Percentiles rank a stretch among this genome's conserved stretches.
phyloP scores from a whole-genome alignment of 2,888 invertebrate genomes.

The Ectemnius cavifrons region DNA sequence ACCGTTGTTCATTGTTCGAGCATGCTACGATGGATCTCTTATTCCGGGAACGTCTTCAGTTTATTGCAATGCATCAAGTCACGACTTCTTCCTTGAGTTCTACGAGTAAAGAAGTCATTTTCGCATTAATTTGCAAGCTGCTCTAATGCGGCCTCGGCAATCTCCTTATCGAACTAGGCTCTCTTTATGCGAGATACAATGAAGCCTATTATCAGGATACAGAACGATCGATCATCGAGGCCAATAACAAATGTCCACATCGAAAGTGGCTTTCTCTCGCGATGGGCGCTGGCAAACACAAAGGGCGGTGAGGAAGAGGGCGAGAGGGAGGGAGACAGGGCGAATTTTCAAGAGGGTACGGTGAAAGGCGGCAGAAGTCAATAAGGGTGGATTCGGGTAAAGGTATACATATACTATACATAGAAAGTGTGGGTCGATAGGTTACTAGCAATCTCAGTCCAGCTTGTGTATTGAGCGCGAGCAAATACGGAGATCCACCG shows the following conservation, averaged over 20 bases:
- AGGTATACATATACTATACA: constrained; percentile 11
- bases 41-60: no score
- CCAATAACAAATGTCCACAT: constrained; percentile 54
- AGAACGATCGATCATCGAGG: constrained; percentile 59
- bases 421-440: constrained; percentile 18
- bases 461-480: constrained; percentile 43
- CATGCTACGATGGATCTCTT: no score
- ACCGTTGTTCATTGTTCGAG: no score
- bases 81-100: background rate
- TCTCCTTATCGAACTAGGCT: constrained; percentile 32
- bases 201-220: constrained; percentile 51
- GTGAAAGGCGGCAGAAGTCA: constrained; percentile 51
- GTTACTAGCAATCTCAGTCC: constrained; percentile 21
- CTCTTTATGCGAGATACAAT: constrained; percentile 36
- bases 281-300: constrained; percentile 53
- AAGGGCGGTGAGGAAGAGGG: constrained; percentile 27
- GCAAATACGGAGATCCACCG: constrained; percentile 56
- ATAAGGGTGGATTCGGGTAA: constrained; percentile 33
- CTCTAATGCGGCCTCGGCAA: background rate
- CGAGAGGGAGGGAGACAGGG: constrained; percentile 20
- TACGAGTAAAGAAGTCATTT: background rate
- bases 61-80: no score
- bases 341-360: constrained; percentile 63
- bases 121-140: constrained; percentile 3
- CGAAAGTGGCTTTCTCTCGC: constrained; percentile 49